A percentile compares a stretch with the other conserved stretches of the same genome.
Evolutionary conservation across 2,113 vertebrate genomes (phyloP).

Genomic region (Hoplias malabaricus): DNA sequence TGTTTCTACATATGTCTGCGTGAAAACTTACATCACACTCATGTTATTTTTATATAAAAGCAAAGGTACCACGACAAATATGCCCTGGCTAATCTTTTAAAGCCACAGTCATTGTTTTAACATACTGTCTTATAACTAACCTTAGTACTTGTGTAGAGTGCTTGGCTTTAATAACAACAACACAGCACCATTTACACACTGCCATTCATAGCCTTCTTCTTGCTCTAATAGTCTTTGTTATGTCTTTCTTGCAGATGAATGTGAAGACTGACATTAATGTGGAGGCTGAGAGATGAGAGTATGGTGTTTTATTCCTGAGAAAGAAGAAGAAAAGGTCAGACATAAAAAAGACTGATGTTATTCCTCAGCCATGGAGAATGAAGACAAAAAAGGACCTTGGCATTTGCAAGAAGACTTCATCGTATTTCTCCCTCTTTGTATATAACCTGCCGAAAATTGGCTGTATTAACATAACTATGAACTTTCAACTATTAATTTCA

Average conservation of each 20-base stretch:
- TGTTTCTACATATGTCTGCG: too few species aligned
- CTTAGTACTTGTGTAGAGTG: conserved; percentile 2
- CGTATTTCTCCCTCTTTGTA: neutral
- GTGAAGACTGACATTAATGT: neutral
- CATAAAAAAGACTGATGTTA: conserved; percentile 28
- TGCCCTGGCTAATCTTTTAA: too few species aligned
- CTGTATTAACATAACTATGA: neutral
- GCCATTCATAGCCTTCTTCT: conserved; percentile 29
- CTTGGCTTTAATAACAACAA: neutral
- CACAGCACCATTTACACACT: neutral
- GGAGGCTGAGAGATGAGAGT: neutral
- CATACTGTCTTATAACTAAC: neutral
- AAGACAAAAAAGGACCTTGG: conserved; percentile 1
- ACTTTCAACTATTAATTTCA: neutral
- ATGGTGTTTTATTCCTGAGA: conserved; percentile 22
- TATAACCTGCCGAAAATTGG: neutral
- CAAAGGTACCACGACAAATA: too few species aligned
- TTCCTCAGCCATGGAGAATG: conserved; percentile 3
- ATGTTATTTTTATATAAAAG: too few species aligned
- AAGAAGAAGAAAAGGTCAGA: conserved; percentile 37
- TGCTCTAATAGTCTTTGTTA: conserved; percentile 21
- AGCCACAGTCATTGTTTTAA: too few species aligned
- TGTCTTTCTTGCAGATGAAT: conserved; percentile 15
- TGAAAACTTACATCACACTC: too few species aligned
- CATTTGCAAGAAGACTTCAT: conserved; percentile 19